Conservation (phyloP, 2,113 vertebrate species). For the Perognathus longimembris region DNA sequence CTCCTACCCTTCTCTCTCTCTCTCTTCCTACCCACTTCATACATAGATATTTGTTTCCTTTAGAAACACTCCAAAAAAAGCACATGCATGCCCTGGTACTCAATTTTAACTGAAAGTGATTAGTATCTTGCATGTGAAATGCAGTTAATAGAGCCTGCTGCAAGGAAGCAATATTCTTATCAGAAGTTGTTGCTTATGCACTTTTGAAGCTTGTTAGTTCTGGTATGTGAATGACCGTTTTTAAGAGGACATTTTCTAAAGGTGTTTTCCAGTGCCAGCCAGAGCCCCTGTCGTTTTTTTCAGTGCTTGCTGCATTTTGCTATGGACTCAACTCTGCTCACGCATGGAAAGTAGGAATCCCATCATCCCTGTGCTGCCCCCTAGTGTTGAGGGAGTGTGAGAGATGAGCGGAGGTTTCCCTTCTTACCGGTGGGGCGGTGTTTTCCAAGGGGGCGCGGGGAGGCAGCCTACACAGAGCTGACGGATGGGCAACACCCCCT, state of each 20-base stretch:
- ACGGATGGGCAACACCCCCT: too few relatives aligned
- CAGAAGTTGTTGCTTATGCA: background rate
- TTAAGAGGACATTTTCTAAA: constrained; percentile 1
- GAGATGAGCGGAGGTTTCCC: background rate
- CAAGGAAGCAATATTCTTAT: background rate
- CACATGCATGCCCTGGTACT: background rate
- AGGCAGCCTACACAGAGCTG: too few relatives aligned
- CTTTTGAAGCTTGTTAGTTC: constrained; percentile 52
- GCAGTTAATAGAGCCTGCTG: background rate
- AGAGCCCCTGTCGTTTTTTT: background rate
- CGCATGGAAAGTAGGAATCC: constrained; percentile 4
- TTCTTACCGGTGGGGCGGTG: too few relatives aligned
- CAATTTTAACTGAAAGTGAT: fast-evolving
- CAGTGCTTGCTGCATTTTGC: constrained; percentile 22
- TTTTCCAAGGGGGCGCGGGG: too few relatives aligned
- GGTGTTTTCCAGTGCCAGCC: background rate
- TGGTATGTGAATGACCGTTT: background rate
- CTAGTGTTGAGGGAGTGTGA: background rate
- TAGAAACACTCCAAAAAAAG: background rate
- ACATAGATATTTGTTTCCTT: background rate
- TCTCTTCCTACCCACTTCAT: background rate
- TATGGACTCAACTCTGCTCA: background rate
- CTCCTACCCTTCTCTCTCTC: background rate
- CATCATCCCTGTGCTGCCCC: background rate
- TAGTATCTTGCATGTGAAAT: background rate